These are phyloP conservation scores for Heliconius aoede DNA, from an alignment of 2,888 invertebrate species.

Conservation along the genomic window DNA sequence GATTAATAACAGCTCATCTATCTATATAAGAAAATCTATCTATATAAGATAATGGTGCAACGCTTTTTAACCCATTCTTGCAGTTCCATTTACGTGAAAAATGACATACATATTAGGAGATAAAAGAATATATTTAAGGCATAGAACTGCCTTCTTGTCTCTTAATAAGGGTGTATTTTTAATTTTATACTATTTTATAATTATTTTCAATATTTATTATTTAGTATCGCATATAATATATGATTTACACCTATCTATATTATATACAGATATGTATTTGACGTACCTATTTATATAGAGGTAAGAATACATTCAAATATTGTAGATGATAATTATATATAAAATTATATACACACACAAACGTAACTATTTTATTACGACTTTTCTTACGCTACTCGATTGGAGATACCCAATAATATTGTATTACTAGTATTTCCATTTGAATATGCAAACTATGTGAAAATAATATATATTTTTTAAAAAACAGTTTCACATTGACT, in stretches of 20 bases:
- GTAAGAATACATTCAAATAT: neutral
- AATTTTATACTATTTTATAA: neutral
- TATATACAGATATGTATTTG: too few species aligned
- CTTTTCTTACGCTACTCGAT: slow-evolving; percentile 50
- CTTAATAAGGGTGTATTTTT: neutral
- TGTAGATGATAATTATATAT: neutral
- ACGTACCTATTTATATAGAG: too few species aligned
- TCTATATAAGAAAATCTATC: neutral
- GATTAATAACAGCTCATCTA: neutral
- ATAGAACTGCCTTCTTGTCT: neutral
- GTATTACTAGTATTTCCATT: slow-evolving; percentile 53
- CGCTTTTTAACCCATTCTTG: neutral
- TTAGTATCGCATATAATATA: too few species aligned
- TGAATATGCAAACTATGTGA: slow-evolving; percentile 51
- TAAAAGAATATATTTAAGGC: neutral
- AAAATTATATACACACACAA: neutral
- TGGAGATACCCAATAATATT: slow-evolving; percentile 50
- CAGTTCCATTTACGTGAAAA: too few species aligned
- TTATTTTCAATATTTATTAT: too few species aligned
- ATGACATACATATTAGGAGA: too few species aligned
- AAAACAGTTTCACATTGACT: slow-evolving; percentile 43
- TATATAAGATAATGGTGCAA: too few species aligned
- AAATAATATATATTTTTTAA: slow-evolving; percentile 45
- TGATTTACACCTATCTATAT: too few species aligned
- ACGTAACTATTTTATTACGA: slow-evolving; percentile 26